Evolutionary conservation across 1,140 invertebrate genomes (phyloP).

Genomic region (Xylocopa sonorina): DNA sequence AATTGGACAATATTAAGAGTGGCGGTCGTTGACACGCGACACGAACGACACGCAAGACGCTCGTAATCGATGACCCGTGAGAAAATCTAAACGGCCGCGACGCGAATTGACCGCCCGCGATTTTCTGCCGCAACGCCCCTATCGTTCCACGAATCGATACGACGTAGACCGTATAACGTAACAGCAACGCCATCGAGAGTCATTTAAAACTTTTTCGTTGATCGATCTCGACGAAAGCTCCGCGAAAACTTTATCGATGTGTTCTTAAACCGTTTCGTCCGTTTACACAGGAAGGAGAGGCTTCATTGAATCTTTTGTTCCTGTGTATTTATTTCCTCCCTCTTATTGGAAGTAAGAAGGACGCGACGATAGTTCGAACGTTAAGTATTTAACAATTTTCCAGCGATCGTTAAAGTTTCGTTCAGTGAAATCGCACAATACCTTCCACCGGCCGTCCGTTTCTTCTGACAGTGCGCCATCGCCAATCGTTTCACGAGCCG

Average conservation of each 20-base stretch:
- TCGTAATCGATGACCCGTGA: slow-evolving; percentile 63
- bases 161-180: neutral
- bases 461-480: neutral
- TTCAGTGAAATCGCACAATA: neutral
- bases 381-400: no score
- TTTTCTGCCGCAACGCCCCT: neutral
- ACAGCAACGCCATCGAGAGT: neutral
- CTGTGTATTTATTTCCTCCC: no score
- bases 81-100: slow-evolving; percentile 37
- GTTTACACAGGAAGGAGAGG: neutral
- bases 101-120: neutral
- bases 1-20: slow-evolving; percentile 67
- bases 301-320: no score
- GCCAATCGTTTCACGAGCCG: neutral
- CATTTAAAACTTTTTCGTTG: neutral
- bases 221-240: neutral
- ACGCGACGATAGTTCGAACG: no score
- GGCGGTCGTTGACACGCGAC: slow-evolving; percentile 66
- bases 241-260: neutral
- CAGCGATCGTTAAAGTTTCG: neutral
- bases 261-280: neutral
- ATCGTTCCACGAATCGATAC: neutral
- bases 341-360: no score
- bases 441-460: neutral
- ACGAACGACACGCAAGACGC: slow-evolving; percentile 22